Evolutionary conservation across 30 jellyfish, hydroid and myxozoan species (phyloP).

Genomic region (Chironex yamaguchii): DNA sequence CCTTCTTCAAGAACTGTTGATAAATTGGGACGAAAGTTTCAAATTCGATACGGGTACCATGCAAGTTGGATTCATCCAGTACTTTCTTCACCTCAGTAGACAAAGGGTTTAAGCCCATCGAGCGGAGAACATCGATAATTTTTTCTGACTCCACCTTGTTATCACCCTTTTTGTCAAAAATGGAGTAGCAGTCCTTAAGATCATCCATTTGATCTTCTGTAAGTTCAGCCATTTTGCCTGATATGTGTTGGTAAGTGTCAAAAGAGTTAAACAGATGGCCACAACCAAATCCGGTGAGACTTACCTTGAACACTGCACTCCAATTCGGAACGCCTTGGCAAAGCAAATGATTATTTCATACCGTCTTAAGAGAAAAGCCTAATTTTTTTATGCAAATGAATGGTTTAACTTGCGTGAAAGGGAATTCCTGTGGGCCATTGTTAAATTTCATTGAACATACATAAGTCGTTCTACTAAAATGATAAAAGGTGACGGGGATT

Average conservation of each 20-base stretch:
- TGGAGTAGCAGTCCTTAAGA: conserved; percentile 85
- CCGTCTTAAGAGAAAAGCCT: neutral
- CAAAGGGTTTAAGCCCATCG: conserved; percentile 92
- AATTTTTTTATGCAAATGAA: neutral
- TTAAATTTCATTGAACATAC: neutral
- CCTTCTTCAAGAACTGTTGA: conserved; percentile 77
- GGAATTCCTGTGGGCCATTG: neutral
- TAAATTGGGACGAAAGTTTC: conserved; percentile 87
- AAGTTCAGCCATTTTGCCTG: conserved; percentile 75
- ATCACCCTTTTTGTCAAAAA: conserved; percentile 94
- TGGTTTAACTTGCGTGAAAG: neutral
- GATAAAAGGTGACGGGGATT: neutral
- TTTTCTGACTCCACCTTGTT: conserved; percentile 74
- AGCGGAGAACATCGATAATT: conserved; percentile 79
- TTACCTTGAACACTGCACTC: neutral
- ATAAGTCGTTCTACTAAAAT: neutral
- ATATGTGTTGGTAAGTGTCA: neutral
- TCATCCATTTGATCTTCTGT: conserved; percentile 88
- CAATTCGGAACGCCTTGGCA: neutral
- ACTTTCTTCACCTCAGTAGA: conserved; percentile 83
- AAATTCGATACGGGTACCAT: conserved; percentile 86
- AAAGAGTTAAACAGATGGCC: neutral
- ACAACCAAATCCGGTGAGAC: too few relatives aligned
- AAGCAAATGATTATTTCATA: neutral
- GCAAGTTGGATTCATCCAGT: conserved; percentile 71